These are phyloP conservation scores for Ptilonorhynchus violaceus DNA, from an alignment of 2,113 vertebrate species.

Conservation along the genomic window DNA sequence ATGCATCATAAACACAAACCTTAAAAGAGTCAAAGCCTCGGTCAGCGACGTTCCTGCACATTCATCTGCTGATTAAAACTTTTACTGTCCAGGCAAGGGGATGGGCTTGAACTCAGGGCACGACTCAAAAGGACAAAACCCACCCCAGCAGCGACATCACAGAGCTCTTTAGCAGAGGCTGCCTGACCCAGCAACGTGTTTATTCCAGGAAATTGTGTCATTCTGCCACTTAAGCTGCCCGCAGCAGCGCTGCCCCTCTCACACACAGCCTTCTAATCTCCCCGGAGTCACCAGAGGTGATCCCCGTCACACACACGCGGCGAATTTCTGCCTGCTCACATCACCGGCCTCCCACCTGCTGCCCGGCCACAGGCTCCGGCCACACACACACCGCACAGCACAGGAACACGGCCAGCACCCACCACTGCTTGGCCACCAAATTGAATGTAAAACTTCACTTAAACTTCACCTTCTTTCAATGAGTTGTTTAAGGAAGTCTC, in stretches of 20 bases:
- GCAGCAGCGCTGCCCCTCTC: conserved; percentile 79
- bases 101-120: conserved; percentile 59
- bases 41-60: conserved; percentile 78
- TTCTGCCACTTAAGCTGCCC: conserved; percentile 82
- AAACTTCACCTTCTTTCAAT: fast-evolving
- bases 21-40: conserved; percentile 25
- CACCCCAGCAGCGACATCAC: conserved; percentile 53
- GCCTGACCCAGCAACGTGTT: conserved; percentile 74
- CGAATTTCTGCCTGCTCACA: conserved; percentile 80
- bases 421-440: neutral
- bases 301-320: conserved; percentile 72
- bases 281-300: conserved; percentile 83
- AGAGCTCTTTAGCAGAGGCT: conserved; percentile 72
- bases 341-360: conserved; percentile 68
- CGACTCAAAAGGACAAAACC: conserved; percentile 67
- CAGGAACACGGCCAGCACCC: neutral
- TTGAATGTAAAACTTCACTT: neutral
- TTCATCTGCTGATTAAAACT: conserved; percentile 77
- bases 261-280: conserved; percentile 80
- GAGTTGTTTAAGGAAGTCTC: neutral
- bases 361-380: neutral
- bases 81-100: conserved; percentile 61
- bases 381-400: neutral
- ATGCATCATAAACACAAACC: conserved; percentile 51
- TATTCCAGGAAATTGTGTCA: conserved; percentile 89